Evolutionary conservation across 2,888 invertebrate genomes (phyloP).

Genomic region (Gordius sp.): DNA sequence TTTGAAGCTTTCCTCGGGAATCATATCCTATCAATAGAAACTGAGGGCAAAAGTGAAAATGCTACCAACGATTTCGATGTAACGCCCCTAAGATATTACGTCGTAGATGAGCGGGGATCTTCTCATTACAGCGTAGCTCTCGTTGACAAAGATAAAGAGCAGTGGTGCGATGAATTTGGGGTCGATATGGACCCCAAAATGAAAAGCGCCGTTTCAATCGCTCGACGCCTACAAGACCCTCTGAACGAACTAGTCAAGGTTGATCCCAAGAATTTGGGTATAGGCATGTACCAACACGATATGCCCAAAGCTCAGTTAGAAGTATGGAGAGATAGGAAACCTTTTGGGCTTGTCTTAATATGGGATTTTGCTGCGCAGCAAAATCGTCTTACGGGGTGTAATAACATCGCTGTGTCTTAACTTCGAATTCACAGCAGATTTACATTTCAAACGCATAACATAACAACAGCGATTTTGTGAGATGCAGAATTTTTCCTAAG

Average conservation of each 20-base stretch:
- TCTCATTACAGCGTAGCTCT: conserved; percentile 67
- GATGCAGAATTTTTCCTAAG: no score
- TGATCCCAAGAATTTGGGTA: conserved; percentile 65
- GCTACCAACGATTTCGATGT: conserved; percentile 33
- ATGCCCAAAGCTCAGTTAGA: neutral
- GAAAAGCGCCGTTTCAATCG: conserved; percentile 45
- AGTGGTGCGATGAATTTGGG: no score
- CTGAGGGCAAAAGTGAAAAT: no score
- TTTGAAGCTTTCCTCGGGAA: conserved; percentile 47
- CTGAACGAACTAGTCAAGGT: conserved; percentile 68
- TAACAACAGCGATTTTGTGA: no score
- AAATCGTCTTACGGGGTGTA: neutral
- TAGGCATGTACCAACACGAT: conserved; percentile 55
- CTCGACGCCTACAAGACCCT: conserved; percentile 62
- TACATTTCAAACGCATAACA: no score
- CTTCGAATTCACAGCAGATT: no score
- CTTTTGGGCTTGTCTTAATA: no score
- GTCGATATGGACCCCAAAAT: conserved; percentile 55
- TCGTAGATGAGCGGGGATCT: conserved; percentile 65
- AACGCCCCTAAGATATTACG: conserved; percentile 40
- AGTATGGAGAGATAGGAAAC: conserved; percentile 22
- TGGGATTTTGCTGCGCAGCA: no score
- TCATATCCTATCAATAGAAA: conserved; percentile 38
- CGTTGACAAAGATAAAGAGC: conserved; percentile 55
- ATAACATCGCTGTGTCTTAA: neutral